These are phyloP conservation scores for Panagrolaimus sp. DNA, from an alignment of 1,140 invertebrate genomes.

Conservation along the genomic window DNA sequence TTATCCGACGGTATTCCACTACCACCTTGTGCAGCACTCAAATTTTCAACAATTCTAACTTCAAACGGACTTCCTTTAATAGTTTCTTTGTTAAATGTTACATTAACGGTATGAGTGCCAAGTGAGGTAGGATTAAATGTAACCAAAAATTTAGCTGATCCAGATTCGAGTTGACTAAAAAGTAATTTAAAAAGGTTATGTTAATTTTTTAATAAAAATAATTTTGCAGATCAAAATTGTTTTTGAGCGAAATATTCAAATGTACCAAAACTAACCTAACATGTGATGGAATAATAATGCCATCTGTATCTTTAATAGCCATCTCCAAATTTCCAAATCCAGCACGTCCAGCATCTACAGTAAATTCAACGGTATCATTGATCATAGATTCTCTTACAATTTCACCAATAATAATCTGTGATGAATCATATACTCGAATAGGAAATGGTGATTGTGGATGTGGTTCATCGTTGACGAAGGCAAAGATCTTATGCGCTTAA, in stretches of 20 bases:
- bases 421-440: conserved; percentile 60
- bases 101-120: conserved; percentile 58
- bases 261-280: conserved; percentile 24
- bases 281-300: conserved; percentile 56
- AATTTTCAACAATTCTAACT: conserved; percentile 45
- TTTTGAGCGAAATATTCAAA: no score
- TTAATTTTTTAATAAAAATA: no score
- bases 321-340: conserved; percentile 62
- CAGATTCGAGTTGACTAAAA: conserved; percentile 46
- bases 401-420: conserved; percentile 59
- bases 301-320: conserved; percentile 54
- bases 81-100: conserved; percentile 61
- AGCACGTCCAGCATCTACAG: conserved; percentile 61
- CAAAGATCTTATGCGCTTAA: conserved; percentile 33
- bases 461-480: conserved; percentile 53
- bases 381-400: conserved; percentile 52
- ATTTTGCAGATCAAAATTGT: no score
- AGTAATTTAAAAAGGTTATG: no score
- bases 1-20: conserved; percentile 2
- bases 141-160: conserved; percentile 60
- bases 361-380: conserved; percentile 58
- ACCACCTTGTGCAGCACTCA: background rate
- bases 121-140: conserved; percentile 59
- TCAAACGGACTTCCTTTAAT: conserved; percentile 59
- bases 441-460: conserved; percentile 60